Evolutionary conservation across 1,140 invertebrate species (phyloP).

Genomic region (honey bee (Apis mellifera)): Amel_HAv3.1 CM009937.2:13716001-13716500

Average conservation of each 20-base stretch:
- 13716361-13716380: conserved; percentile 18
- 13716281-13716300: conserved; percentile 7
- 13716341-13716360: conserved; percentile 25
- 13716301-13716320: not conserved
- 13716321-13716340: conserved; percentile 17
- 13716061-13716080: too few species aligned
- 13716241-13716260: not conserved
- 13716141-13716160: not conserved
- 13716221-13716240: not conserved
- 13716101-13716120: not conserved
- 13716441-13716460: not conserved
- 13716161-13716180: not conserved
- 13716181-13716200: too few species aligned
- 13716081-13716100: not conserved
- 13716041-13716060: too few species aligned
- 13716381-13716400: conserved; percentile 9
- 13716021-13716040: too few species aligned
- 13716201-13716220: too few species aligned
- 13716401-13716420: conserved; percentile 3
- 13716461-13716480: too few species aligned
- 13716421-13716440: not conserved
- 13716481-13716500: too few species aligned
- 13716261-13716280: not conserved
- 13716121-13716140: not conserved
- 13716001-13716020: too few species aligned